These are phyloP conservation scores for Serranus cabrilla DNA, from an alignment of 2,797 vertebrate species.

Conservation along the genomic window DNA sequence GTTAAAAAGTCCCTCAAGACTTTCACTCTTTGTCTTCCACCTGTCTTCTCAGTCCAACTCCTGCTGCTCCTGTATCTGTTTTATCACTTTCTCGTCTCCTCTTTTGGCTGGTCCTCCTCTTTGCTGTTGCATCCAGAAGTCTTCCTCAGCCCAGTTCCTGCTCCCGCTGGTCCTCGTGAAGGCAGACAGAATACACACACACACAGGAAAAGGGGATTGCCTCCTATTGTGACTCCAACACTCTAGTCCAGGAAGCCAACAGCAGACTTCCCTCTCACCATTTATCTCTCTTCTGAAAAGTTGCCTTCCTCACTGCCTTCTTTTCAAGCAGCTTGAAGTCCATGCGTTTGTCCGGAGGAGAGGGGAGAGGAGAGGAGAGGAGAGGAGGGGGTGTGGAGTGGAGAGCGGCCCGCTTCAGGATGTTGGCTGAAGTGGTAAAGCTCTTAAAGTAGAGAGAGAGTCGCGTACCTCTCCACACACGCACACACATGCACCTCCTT, in stretches of 20 bases:
- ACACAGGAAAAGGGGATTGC: conserved; percentile 71
- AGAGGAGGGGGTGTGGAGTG: conserved; percentile 42
- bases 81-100: conserved; percentile 50
- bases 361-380: conserved; percentile 40
- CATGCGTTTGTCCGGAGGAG: conserved; percentile 57
- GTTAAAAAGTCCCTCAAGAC: conserved; percentile 32
- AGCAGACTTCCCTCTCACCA: conserved; percentile 65
- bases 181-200: conserved; percentile 37
- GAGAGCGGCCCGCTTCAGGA: conserved; percentile 70
- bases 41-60: conserved; percentile 50
- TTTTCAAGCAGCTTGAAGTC: conserved; percentile 64
- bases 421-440: conserved; percentile 79
- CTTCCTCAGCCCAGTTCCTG: conserved; percentile 47
- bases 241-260: conserved; percentile 75
- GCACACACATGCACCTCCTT: conserved; percentile 57
- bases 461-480: conserved; percentile 31
- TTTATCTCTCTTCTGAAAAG: conserved; percentile 62
- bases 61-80: conserved; percentile 41
- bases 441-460: conserved; percentile 73
- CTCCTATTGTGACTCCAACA: conserved; percentile 71
- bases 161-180: conserved; percentile 49
- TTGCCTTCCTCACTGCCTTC: conserved; percentile 57
- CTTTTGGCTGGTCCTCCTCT: conserved; percentile 42
- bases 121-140: conserved; percentile 61
- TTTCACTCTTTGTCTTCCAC: conserved; percentile 13